Evolutionary conservation across 1,140 invertebrate species (phyloP), one percentile per base, ranked within the genome.

Genomic region (Lasioglossum albipes): DNA sequence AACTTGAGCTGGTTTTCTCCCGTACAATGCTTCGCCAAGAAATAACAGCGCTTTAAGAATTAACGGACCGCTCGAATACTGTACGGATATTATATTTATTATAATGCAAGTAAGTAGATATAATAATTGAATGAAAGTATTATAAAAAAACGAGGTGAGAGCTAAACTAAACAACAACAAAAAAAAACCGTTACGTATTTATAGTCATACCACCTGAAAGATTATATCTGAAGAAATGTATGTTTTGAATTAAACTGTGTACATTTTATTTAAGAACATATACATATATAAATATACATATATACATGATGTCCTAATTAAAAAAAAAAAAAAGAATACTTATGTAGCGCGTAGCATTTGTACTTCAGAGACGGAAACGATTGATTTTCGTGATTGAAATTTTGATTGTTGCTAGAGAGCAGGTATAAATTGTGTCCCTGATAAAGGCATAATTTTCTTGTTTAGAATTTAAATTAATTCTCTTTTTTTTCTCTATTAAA

Each of bases 111-210:
- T 80, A 86, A 87, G 71, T 89, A 83, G 61, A 75, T 72, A 79
- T 86, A 89, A 90, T 81, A 79, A 79, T 89, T 79, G 79, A 88
- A 91, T 89, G 88, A 92, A 92, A 93, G 91, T 92, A 93, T 92
- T 92, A 91, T 27, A 59, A 76, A 75, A 72, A 78, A 57, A 65
- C 22, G 75, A 80, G 62, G 69, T 75, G 75, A 81, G 82, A 78
- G 78, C 81, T 81, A 75, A 79, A 75, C 72, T 82, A 86, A 85
- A 36, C 36, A 36, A 36, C 36, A 59, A 59, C n/a, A 57, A n/a
- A 87, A 89, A 49, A 49, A 49, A 49, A 27, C 0, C 45, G 45
- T 84, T 88, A 27, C 27, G 1, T 27, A 85, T 87, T 87, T 83
- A 87, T 88, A 90, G 77, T 83, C 77, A 79, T 12, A 82, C 65